Evolutionary conservation across 2,888 invertebrate genomes (phyloP).

Genomic region (Parascotia fuliginaria): DNA sequence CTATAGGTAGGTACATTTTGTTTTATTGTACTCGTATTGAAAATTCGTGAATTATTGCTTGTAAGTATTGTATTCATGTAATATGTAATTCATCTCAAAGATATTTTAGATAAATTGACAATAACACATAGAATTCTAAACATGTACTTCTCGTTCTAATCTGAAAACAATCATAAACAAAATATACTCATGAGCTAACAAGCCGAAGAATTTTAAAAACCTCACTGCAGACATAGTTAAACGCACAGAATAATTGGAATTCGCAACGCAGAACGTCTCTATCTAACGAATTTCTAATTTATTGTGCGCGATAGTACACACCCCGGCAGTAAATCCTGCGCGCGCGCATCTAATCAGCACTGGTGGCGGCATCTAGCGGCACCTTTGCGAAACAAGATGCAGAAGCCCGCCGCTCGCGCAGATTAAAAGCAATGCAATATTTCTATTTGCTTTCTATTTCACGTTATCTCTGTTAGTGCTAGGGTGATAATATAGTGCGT

Average conservation of each 20-base stretch:
- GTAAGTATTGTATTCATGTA: too few species aligned
- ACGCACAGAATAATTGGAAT: constrained; percentile 76
- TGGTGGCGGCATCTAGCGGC: constrained; percentile 78
- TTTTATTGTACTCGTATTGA: too few species aligned
- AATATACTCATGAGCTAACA: constrained; percentile 13
- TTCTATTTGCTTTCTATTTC: constrained; percentile 64
- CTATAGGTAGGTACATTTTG: too few species aligned
- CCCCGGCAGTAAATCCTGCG: constrained; percentile 77
- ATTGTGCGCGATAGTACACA: constrained; percentile 74
- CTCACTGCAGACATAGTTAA: constrained; percentile 31
- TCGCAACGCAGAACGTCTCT: constrained; percentile 69
- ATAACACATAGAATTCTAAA: not conserved
- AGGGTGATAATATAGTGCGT: constrained; percentile 23
- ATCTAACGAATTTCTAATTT: constrained; percentile 86
- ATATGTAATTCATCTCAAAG: too few species aligned
- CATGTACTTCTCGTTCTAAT: not conserved
- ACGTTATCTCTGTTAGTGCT: constrained; percentile 15
- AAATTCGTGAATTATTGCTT: too few species aligned
- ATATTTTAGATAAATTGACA: too few species aligned
- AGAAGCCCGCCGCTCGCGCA: constrained; percentile 63
- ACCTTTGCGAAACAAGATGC: constrained; percentile 78
- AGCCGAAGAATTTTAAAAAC: constrained; percentile 34
- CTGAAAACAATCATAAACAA: constrained; percentile 10
- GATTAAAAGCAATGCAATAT: constrained; percentile 58
- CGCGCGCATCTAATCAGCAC: constrained; percentile 75